Percentiles rank a stretch among this genome's conserved stretches.
phyloP scores from a whole-genome alignment of 2,888 invertebrate genomes.

The Noctua pronuba region DNA sequence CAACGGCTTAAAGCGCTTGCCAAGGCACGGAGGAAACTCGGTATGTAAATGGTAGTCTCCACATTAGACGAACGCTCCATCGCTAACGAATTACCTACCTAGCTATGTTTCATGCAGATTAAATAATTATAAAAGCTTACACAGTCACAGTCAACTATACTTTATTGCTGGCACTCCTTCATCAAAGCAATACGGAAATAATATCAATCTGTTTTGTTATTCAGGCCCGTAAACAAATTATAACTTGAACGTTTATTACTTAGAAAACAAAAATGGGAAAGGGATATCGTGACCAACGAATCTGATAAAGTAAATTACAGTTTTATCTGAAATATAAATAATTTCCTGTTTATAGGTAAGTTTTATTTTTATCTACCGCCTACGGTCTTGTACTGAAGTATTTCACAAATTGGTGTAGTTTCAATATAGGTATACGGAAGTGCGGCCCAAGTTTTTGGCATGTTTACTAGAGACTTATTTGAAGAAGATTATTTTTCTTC shows the following conservation, averaged over 20 bases:
- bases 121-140: neutral
- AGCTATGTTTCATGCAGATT: neutral
- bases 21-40: too few species aligned
- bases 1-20: too few species aligned
- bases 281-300: conserved; percentile 45
- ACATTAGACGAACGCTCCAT: neutral
- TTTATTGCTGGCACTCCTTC: neutral
- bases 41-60: too few species aligned
- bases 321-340: conserved; percentile 54
- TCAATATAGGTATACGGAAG: neutral
- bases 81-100: neutral
- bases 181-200: conserved; percentile 5
- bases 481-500: too few species aligned
- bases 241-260: conserved; percentile 11
- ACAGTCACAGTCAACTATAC: neutral
- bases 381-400: neutral
- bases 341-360: conserved; percentile 42
- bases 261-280: conserved; percentile 34
- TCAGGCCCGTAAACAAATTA: conserved; percentile 12
- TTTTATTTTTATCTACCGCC: conserved; percentile 23
- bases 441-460: neutral
- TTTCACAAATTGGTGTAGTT: neutral
- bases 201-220: conserved; percentile 7
- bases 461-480: too few species aligned
- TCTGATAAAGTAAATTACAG: conserved; percentile 55